Conservation (phyloP, 2,797 vertebrate species). For the Tauraco hartlaubi region DNA sequence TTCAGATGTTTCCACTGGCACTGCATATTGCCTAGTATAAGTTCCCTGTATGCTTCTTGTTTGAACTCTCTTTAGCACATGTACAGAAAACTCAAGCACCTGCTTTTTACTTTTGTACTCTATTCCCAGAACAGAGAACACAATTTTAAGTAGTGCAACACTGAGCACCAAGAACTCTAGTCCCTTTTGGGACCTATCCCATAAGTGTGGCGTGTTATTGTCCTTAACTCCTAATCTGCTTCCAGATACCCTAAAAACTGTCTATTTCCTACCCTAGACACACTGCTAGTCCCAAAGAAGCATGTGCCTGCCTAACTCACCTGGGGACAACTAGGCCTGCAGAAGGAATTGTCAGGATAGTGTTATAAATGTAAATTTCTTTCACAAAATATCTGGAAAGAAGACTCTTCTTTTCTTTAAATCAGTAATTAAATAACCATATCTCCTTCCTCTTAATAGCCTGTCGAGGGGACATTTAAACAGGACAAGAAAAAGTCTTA, state of each 20-base stretch:
- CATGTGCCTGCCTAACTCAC: background rate
- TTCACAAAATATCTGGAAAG: background rate
- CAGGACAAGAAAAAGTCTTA: background rate
- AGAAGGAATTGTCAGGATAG: background rate
- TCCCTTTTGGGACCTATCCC: background rate
- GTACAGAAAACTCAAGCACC: background rate
- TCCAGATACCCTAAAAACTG: background rate
- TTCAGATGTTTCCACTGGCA: background rate
- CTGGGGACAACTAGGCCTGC: background rate
- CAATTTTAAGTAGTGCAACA: background rate
- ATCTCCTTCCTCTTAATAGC: background rate
- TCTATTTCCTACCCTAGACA: background rate
- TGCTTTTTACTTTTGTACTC: background rate
- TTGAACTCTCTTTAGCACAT: background rate
- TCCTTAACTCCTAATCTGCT: background rate
- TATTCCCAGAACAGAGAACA: background rate
- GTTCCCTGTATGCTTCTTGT: background rate
- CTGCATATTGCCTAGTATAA: background rate
- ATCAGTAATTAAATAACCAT: background rate
- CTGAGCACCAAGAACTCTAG: background rate
- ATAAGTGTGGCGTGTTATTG: background rate
- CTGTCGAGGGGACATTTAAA: background rate
- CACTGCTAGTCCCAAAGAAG: background rate
- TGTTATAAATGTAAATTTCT: background rate
- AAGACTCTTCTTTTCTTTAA: background rate